Evolutionary conservation across 2,113 vertebrate genomes (phyloP).

Genomic region (Epinephelus fuscoguttatus): DNA sequence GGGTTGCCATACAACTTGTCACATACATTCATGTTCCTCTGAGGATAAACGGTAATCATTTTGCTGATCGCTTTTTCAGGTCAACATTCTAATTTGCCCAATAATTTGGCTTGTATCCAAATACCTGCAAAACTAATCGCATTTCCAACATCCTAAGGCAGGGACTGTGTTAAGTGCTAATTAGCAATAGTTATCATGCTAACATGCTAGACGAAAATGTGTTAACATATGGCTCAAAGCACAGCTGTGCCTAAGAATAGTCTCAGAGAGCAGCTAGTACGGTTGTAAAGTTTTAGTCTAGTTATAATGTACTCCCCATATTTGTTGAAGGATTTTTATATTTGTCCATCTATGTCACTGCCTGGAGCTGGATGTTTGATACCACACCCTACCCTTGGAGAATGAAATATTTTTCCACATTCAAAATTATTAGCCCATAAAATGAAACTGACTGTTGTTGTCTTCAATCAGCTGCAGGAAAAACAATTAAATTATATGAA

Average conservation of each 20-base stretch:
- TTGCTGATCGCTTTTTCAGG: too few relatives aligned
- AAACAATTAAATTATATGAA: not conserved
- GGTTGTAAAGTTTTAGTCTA: too few relatives aligned
- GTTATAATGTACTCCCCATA: too few relatives aligned
- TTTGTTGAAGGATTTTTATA: not conserved
- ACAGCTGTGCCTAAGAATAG: not conserved
- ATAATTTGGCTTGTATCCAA: too few relatives aligned
- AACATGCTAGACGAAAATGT: not conserved
- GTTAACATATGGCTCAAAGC: too few relatives aligned
- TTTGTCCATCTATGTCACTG: not conserved
- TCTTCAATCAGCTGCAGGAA: not conserved
- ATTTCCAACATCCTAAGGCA: too few relatives aligned
- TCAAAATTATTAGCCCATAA: not conserved
- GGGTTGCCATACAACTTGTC: not conserved
- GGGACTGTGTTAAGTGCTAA: not conserved
- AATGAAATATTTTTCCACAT: not conserved
- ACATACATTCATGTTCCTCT: not conserved
- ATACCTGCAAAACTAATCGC: too few relatives aligned
- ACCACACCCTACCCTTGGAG: not conserved
- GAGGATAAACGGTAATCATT: not conserved
- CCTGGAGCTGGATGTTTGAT: not conserved
- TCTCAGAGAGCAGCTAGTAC: too few relatives aligned
- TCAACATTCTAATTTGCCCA: too few relatives aligned
- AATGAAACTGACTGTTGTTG: not conserved
- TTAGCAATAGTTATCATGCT: not conserved